Evolutionary conservation across 2,113 vertebrate species (phyloP), one percentile per base, ranked within the genome.

Genomic region (Chascanopsetta lugubris): DNA sequence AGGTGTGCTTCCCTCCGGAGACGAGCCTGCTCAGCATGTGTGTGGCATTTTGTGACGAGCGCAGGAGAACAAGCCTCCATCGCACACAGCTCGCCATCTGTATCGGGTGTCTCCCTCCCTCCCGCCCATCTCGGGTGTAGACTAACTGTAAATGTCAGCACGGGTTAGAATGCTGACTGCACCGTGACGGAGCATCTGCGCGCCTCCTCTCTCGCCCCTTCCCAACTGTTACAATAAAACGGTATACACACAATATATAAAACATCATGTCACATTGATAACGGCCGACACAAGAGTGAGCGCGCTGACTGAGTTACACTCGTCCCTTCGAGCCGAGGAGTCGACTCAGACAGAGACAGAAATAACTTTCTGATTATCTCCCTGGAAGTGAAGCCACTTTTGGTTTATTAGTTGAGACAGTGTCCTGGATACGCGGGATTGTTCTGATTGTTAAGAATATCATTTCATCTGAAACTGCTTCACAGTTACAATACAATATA

Each of bases 141-240:
- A 72, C 75, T 20, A 82, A 88, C 63, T 78, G 77, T 80, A 77
- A 82, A 80, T 80, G 83, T 88, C 86, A 89, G 86, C 85, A 79
- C 50, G 68, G 85, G 86, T 89, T 86, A 80, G 84, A 86, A 73
- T 73, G 83, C 87, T 87, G 89, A 90, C 85, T 85, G 54, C 74
- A 81, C 69, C 47, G 4, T 88, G 85, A 87, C 85, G 3, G 67
- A 72, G 83, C 85, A 86, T 82, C 86, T 85, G 83, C 79, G 73
- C 11, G 34, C 49, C 70, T 61, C 40, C 51, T 62, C 43, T 42
- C 72, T 76, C 54, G n/a, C n/a, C n/a, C n/a, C n/a, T n/a, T n/a
- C n/a, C n/a, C n/a, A n/a, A n/a, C n/a, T n/a, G n/a, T n/a, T n/a
- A n/a, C n/a, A n/a, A n/a, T n/a, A n/a, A n/a, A n/a, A n/a, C n/a